Base-by-base conservation (phyloP, 2,888 invertebrate genomes). In the Itoplectis maculator region DNA sequence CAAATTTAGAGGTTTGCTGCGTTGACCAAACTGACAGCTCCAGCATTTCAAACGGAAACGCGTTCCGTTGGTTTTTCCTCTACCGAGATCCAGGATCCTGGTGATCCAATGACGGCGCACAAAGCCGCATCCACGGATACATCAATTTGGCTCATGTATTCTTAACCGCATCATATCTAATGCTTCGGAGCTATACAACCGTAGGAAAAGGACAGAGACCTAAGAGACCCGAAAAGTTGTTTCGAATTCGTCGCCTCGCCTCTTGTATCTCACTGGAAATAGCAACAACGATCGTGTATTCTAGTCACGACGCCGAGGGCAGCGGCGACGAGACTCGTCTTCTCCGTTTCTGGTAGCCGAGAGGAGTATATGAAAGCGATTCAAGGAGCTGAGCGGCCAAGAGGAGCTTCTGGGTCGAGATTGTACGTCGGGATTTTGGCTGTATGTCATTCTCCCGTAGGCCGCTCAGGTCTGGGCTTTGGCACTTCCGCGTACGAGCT, bases 371-470 rank as follows among this genome's bases (percentile, higher is more conserved):
- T 63, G 63, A 51, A 63, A 65, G 51, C 51, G n/a, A 63, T 74
- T 74, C 40, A 40, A 40, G 29, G 40, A n/a, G 15, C 40, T 40
- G 42, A 61, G 61, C 13, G 49, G 73, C 42, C 45, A 37, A n/a
- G n/a, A n/a, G 61, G 49, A 61, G 49, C 73, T 47, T 65, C 40
- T 45, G 35, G 37, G 49, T 73, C 73, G 63, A 73, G 61, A 73
- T 73, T 73, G 20, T 35, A 35, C 61, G 37, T n/a, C 15, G 51
- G 63, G 51, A 74, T 74, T 74, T 65, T 15, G 63, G 63, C 40
- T 63, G 20, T 74, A 51, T 37, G 51, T 51, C 74, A 51, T 65
- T 74, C 51, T 9, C 4, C 51, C n/a, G 29, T 51, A 20, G 15
- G 51, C 23, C 42, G 51, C 47, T 59, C 66, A 49, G 49, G 15